Percentiles rank a stretch among this genome's conserved stretches.
phyloP scores from a whole-genome alignment of 2,113 vertebrate species.

The Microtus pennsylvanicus region DNA sequence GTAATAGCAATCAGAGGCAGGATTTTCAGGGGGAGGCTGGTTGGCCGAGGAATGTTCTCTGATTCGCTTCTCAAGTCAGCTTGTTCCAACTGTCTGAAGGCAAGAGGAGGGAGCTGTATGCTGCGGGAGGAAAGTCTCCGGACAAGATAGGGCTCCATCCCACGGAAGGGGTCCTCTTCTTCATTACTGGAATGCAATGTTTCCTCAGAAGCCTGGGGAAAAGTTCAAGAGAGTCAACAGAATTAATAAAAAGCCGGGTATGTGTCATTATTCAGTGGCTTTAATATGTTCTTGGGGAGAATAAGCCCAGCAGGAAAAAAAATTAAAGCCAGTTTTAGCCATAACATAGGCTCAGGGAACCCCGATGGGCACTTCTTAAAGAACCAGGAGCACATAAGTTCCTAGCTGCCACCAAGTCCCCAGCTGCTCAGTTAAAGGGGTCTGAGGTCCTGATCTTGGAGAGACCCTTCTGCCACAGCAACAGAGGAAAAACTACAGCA shows the following conservation, averaged over 20 bases:
- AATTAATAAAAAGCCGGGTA: neutral
- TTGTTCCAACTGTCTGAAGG: conserved; percentile 95
- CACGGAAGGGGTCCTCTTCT: conserved; percentile 87
- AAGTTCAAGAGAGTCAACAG: neutral
- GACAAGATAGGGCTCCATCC: conserved; percentile 93
- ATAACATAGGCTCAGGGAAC: neutral
- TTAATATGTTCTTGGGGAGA: neutral
- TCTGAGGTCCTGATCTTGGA: neutral
- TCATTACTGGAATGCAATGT: conserved; percentile 86
- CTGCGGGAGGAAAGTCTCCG: conserved; percentile 93
- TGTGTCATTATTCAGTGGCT: neutral
- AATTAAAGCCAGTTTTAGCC: neutral
- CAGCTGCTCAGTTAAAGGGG: neutral
- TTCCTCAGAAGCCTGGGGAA: conserved; percentile 91
- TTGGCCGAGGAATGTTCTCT: conserved; percentile 89
- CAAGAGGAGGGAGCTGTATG: conserved; percentile 94
- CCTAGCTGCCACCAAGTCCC: neutral
- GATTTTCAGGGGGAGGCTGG: conserved; percentile 92
- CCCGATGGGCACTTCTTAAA: neutral
- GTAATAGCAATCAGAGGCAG: conserved; percentile 97
- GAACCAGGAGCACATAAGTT: neutral
- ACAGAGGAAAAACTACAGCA: neutral
- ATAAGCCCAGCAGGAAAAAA: neutral
- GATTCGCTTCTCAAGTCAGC: conserved; percentile 91
- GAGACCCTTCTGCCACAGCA: neutral